phyloP scores from a whole-genome alignment of 2,797 vertebrate species.

The Podarcis siculus region DNA sequence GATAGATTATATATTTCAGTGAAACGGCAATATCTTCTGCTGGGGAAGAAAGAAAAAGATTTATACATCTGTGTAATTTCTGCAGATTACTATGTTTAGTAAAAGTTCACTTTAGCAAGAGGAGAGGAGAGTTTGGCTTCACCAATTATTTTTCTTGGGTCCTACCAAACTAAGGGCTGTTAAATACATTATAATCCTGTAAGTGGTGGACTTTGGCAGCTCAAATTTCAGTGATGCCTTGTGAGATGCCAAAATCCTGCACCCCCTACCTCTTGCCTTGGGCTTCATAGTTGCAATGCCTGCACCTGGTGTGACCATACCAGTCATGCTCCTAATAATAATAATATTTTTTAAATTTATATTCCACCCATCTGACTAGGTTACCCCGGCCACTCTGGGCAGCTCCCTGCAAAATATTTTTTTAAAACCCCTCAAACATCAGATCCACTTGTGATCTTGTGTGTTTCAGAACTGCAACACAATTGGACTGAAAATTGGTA shows the following conservation, averaged over 20 bases:
- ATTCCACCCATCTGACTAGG: too few species aligned
- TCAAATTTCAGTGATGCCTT: too few species aligned
- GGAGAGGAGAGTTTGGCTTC: neutral
- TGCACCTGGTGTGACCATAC: too few species aligned
- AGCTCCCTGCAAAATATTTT: too few species aligned
- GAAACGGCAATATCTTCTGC: slow-evolving; percentile 56
- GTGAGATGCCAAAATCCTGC: too few species aligned
- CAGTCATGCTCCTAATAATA: too few species aligned
- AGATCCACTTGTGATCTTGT: neutral
- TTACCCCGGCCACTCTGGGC: too few species aligned
- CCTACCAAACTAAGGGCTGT: neutral
- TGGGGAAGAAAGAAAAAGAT: slow-evolving; percentile 65
- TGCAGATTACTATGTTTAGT: slow-evolving; percentile 58
- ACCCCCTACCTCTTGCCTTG: too few species aligned
- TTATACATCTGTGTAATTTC: slow-evolving; percentile 63
- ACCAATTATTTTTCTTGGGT: neutral
- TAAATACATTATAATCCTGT: neutral
- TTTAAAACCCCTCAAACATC: too few species aligned
- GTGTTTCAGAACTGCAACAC: neutral
- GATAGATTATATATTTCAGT: slow-evolving; percentile 64
- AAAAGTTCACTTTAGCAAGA: slow-evolving; percentile 9
- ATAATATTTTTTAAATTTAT: too few species aligned
- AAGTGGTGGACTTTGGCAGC: too few species aligned
- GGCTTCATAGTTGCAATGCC: too few species aligned
- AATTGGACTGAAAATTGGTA: neutral